phyloP scores from a whole-genome alignment of 2,888 invertebrate genomes.

The Stenurella melanura region DNA sequence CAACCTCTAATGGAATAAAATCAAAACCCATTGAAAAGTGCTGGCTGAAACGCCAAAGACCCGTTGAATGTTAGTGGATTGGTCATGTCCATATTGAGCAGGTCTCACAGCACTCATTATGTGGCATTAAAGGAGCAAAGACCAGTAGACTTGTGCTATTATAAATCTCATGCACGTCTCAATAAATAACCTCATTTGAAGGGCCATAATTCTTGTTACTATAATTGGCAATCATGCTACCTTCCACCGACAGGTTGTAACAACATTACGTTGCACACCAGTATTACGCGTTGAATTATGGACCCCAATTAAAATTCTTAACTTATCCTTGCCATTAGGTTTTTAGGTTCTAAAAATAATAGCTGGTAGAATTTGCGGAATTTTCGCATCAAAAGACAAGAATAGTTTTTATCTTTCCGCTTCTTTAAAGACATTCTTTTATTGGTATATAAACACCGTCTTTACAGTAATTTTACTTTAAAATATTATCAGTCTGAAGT shows the following conservation, averaged over 20 bases:
- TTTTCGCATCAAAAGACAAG: neutral
- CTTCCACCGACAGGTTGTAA: conserved; percentile 42
- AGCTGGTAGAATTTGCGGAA: conserved; percentile 9
- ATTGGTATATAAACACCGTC: no score
- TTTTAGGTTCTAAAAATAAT: conserved; percentile 12
- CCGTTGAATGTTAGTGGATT: conserved; percentile 15
- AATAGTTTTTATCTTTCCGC: neutral
- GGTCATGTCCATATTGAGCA: conserved; percentile 9
- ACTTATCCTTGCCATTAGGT: conserved; percentile 11
- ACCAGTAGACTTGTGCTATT: conserved; percentile 32
- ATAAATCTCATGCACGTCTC: conserved; percentile 48
- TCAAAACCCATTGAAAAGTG: conserved; percentile 19
- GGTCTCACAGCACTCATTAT: conserved; percentile 20
- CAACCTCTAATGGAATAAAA: conserved; percentile 1
- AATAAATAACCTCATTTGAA: conserved; percentile 56
- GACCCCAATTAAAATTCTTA: conserved; percentile 35
- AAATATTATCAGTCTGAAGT: no score
- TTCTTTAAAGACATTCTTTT: neutral
- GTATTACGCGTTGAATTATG: conserved; percentile 36
- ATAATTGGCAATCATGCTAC: conserved; percentile 55
- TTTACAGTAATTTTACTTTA: no score
- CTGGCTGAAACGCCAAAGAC: conserved; percentile 9
- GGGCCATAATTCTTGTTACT: conserved; percentile 53
- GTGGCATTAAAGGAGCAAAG: conserved; percentile 28
- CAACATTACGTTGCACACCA: conserved; percentile 24